Percentiles rank a stretch among this genome's conserved stretches.
Conservation (phyloP, 2,113 vertebrate species). For the Mustela lutreola region DNA sequence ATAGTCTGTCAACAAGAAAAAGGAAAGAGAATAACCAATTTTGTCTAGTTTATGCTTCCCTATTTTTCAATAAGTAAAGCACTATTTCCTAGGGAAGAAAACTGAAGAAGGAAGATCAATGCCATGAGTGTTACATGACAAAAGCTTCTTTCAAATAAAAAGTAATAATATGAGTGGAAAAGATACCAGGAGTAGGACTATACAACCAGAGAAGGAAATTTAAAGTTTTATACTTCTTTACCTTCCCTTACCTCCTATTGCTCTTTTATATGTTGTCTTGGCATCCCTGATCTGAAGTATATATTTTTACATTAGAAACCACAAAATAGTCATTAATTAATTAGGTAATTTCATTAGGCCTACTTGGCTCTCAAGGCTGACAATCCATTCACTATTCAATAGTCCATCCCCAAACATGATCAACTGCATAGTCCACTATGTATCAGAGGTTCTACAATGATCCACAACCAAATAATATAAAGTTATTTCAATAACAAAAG, state of each 20-base stretch:
- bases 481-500: background rate
- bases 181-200: background rate
- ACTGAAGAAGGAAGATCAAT: background rate
- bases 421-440: background rate
- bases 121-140: background rate
- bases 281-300: background rate
- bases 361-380: background rate
- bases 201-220: background rate
- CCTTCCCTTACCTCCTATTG: background rate
- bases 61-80: background rate
- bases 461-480: background rate
- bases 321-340: background rate
- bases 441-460: background rate
- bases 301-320: background rate
- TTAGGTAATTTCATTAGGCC: background rate
- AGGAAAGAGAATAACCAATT: background rate
- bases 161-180: background rate
- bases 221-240: background rate
- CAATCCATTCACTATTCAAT: background rate
- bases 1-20: background rate
- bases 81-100: background rate
- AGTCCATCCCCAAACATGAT: background rate
- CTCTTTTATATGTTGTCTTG: background rate
- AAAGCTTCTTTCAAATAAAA: background rate
- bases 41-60: background rate